A percentile compares a stretch with the other conserved stretches of the same genome.
Evolutionary conservation across 2,888 invertebrate species (phyloP).

Genomic region (Chymomyza caudatula): DNA sequence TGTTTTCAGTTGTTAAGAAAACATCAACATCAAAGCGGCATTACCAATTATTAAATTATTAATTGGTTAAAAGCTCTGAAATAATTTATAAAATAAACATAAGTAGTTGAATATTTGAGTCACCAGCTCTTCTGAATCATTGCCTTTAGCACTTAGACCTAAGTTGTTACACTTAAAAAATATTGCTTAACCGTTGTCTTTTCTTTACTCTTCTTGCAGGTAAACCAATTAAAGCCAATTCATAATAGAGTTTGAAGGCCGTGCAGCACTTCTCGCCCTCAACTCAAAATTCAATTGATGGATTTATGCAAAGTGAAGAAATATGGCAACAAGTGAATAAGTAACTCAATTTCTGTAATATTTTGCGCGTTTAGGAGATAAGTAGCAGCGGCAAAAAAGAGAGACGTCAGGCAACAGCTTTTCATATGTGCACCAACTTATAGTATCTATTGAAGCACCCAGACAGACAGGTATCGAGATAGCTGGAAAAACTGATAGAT

Average conservation of each 20-base stretch:
- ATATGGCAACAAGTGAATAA: not conserved
- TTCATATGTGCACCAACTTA: no score
- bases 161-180: not conserved
- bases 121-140: not conserved
- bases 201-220: constrained; percentile 32
- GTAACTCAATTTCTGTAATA: not conserved
- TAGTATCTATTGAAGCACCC: not conserved
- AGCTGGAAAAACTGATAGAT: not conserved
- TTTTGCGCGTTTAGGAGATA: no score
- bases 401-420: not conserved
- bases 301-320: not conserved
- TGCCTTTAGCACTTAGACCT: constrained; percentile 20
- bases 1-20: not conserved
- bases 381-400: not conserved
- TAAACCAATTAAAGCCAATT: no score
- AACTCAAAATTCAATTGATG: not conserved
- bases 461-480: not conserved
- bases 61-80: constrained; percentile 22
- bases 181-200: constrained; percentile 15
- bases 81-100: not conserved
- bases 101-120: not conserved
- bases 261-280: not conserved
- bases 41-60: constrained; percentile 53
- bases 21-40: constrained; percentile 46
- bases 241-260: not conserved